A percentile compares a stretch with the other conserved stretches of the same genome.
Evolutionary conservation across 2,113 vertebrate genomes (phyloP).

Genomic region (Ammodramus savannarum): DNA sequence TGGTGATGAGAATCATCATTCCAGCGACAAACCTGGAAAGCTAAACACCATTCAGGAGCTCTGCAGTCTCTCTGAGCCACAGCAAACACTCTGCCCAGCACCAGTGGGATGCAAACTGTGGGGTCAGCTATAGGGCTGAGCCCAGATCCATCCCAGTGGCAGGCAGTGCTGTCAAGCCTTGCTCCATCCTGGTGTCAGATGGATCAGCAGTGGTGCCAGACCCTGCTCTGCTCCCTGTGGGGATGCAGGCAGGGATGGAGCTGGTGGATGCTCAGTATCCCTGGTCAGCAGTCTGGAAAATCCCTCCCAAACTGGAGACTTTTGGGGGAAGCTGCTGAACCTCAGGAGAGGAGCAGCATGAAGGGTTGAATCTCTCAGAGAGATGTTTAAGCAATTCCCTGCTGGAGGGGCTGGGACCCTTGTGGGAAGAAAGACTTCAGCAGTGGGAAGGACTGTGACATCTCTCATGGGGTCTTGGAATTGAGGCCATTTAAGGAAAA

Average conservation of each 20-base stretch:
- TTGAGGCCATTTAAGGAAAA: neutral
- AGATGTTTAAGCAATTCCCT: rapidly evolving
- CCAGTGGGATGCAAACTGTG: rapidly evolving
- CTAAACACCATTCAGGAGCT: neutral
- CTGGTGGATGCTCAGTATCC: rapidly evolving
- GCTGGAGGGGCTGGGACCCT: neutral
- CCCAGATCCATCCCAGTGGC: rapidly evolving
- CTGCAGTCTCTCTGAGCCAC: neutral
- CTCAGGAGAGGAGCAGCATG: neutral
- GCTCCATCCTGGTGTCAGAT: neutral
- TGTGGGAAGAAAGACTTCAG: neutral
- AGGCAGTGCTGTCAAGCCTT: neutral
- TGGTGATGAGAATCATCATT: conserved; percentile 51
- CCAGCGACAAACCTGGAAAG: conserved; percentile 39
- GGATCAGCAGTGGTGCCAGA: neutral
- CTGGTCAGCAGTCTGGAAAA: neutral
- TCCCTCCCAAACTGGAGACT: neutral
- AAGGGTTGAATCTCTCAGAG: neutral
- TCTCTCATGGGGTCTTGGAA: neutral
- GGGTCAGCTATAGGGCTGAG: rapidly evolving
- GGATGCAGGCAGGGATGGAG: neutral
- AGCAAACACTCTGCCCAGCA: rapidly evolving
- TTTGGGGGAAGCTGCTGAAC: neutral
- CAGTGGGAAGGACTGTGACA: neutral
- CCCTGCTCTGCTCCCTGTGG: rapidly evolving